Evolutionary conservation across 2,888 invertebrate species (phyloP), one percentile per base, ranked within the genome.

Genomic region (Thumatha senex): DNA sequence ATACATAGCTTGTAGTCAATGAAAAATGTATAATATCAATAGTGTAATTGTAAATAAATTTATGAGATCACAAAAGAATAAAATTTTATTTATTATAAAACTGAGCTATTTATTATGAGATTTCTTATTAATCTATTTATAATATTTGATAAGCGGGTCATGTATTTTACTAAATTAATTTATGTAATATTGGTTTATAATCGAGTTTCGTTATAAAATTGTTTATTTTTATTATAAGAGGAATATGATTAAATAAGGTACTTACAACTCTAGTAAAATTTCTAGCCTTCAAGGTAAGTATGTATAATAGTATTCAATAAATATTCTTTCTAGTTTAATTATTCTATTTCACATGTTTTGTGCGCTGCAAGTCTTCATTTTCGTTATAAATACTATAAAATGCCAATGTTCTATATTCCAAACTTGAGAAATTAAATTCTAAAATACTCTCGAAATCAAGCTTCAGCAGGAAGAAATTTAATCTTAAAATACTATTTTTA

Each of bases 331-430:
- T 79, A 63, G 58, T 58, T 54, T 63, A 70, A 63, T 78, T 79
- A 84, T 70, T 61, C 77, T 87, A 86, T 86, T 84, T 90, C 90
- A 90, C 90, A 80, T 65, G 80, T 80, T 63, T 90, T 90, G 90
- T 90, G 90, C 90, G 90, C 86, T 85, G 87, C 86, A 78, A 85
- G 78, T 88, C 85, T 76, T 81, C 80, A 52, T 80, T 79, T 61
- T 77, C 68, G 61, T 68, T 79, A 79, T 74, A 83, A 76, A 78
- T 80, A 70, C 73, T 80, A 82, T 73, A 73, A 80, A 75, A 80
- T 47, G 48, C 63, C 61, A 61, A 74, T 64, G 63, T 70, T 63
- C 56, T 72, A 72, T 70, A 54, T 56, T 61, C 52, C 35, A 43
- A 69, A 76, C 59, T 48, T 42, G 34, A 44, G 14, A 66, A 62